Percentiles rank a stretch among this genome's conserved stretches.
These are phyloP conservation scores for Cataglyphis rosenhaueri DNA, from an alignment of 2,888 invertebrate genomes.

Conservation along the genomic window DNA sequence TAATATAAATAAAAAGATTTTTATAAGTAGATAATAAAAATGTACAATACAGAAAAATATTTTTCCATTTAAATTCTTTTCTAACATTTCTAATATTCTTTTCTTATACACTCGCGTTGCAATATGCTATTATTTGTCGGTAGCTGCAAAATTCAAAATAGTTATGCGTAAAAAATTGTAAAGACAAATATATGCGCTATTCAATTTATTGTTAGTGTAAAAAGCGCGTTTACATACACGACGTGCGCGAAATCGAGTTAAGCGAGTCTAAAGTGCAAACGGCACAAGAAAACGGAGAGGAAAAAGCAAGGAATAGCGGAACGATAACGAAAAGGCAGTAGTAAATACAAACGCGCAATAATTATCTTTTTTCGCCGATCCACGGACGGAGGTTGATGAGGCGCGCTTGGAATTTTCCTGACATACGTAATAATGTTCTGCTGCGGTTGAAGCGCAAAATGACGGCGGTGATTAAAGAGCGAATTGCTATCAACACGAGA, in stretches of 20 bases:
- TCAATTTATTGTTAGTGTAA: conserved; percentile 18
- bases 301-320: conserved; percentile 47
- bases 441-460: not conserved
- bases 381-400: not conserved
- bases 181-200: not conserved
- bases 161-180: not conserved
- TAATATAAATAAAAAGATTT: not conserved
- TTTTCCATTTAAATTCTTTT: not conserved
- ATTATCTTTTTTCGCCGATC: not conserved
- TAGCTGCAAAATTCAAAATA: not conserved
- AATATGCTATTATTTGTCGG: not conserved
- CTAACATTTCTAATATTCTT: not conserved
- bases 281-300: conserved; percentile 22
- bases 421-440: conserved; percentile 15
- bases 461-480: not conserved
- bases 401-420: conserved; percentile 26
- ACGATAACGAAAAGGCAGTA: conserved; percentile 56
- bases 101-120: not conserved
- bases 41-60: not conserved
- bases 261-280: conserved; percentile 67
- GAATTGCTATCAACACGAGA: conserved; percentile 5
- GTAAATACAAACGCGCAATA: conserved; percentile 52
- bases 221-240: conserved; percentile 50
- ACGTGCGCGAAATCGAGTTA: conserved; percentile 47
- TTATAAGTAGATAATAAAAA: not conserved